These are phyloP conservation scores for Crocidura indochinensis DNA, from an alignment of 2,797 vertebrate species.

Conservation along the genomic window DNA sequence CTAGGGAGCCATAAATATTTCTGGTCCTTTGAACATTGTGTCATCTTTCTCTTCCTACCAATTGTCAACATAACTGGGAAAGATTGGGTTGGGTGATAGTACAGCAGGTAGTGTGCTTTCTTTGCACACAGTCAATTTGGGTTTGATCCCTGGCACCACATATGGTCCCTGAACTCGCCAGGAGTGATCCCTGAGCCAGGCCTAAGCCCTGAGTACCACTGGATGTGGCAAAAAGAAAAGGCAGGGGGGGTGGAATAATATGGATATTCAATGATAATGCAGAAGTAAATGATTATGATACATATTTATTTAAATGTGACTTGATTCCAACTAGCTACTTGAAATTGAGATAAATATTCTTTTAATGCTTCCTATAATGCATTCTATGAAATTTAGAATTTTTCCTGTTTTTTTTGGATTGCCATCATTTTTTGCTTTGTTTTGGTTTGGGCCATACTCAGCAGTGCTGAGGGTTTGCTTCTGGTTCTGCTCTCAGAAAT, in stretches of 20 bases:
- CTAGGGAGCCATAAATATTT: neutral
- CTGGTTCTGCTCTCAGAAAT: too few relatives aligned
- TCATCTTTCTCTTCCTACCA: neutral
- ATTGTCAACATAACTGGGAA: neutral
- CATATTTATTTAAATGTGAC: neutral
- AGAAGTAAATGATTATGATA: neutral
- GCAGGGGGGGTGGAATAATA: neutral
- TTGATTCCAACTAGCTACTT: neutral
- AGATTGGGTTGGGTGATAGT: neutral
- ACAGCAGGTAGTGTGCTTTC: too few relatives aligned
- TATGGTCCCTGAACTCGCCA: too few relatives aligned
- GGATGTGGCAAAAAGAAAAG: too few relatives aligned
- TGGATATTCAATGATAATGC: neutral
- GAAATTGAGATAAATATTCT: neutral
- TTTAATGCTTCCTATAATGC: too few relatives aligned
- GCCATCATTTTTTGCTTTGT: neutral
- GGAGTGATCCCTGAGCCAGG: too few relatives aligned
- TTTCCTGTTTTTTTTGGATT: neutral
- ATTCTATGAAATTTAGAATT: neutral
- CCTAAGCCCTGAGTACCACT: too few relatives aligned
- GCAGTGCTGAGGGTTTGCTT: too few relatives aligned
- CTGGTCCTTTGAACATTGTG: slow-evolving; percentile 18
- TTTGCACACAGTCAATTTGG: too few relatives aligned
- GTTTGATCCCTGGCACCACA: too few relatives aligned
- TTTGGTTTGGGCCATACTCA: too few relatives aligned